Base-by-base conservation (phyloP, 2,888 invertebrate genomes). In the Esperia sulphurella region DNA sequence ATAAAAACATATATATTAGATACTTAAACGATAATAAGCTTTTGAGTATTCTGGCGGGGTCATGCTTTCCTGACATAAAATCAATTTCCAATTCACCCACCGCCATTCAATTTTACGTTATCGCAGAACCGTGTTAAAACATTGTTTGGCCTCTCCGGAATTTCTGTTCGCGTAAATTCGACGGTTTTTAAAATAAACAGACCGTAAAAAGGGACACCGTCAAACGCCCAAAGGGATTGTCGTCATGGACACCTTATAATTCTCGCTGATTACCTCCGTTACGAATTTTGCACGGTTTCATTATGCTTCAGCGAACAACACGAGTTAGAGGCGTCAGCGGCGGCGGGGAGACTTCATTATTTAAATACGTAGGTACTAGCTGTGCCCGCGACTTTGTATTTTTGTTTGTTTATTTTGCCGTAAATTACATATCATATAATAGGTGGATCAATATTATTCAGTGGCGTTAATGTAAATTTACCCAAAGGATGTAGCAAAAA, bases 181-280 rank as follows among this genome's bases (percentile, higher is more conserved):
- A 30, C 41, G 42, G 14, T 48, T 54, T 63, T 54, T 51, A 30
- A 45, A 55, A 52, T 58, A 65, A 64, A 65, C 63, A 68, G 61
- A 53, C 54, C 58, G 55, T 61, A 62, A 62, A 69, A 63, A 55
- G 59, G 56, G 61, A 52, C 45, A 7, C 8, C 39, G 13, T 39
- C 39, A 39, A 39, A 39, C 39, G 12, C 10, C 37, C 51, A 45
- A 41, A 45, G 55, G 65, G 65, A 65, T 63, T 63, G 64, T 55
- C 61, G 58, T 53, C 61, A 57, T 61, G 66, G 68, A 62, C 67
- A 67, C 67, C 67, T 68, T 71, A 71, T 72, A 69, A 73, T 67
- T 63, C 58, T 54, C 52, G 54, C 58, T 65, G 68, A 75, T 75
- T 70, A 68, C 68, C 60, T 61, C 60, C 66, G 61, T 56, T 57